Evolutionary conservation across 2,113 vertebrate species (phyloP).

Genomic region (Dissostichus mawsoni): DNA sequence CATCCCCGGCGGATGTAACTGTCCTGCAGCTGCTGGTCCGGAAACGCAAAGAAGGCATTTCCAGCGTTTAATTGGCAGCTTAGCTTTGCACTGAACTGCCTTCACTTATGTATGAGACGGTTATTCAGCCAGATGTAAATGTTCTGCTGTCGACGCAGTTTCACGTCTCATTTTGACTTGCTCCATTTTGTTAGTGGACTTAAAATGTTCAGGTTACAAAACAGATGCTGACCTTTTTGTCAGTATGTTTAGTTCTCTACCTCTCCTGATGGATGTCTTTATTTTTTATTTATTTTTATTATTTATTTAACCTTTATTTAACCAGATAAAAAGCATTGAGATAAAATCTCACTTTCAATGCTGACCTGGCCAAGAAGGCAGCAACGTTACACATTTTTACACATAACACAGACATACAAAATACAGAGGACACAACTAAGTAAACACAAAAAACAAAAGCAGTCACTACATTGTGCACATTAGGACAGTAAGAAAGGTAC

Average conservation of each 20-base stretch:
- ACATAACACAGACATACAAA: too few relatives aligned
- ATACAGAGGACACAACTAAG: too few relatives aligned
- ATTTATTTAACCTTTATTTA: too few relatives aligned
- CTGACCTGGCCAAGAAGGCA: too few relatives aligned
- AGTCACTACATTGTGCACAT: too few relatives aligned
- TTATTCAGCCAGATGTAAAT: slow-evolving; percentile 47
- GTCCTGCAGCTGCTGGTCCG: slow-evolving; percentile 47
- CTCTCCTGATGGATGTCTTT: slow-evolving; percentile 14
- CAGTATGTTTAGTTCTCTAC: neutral
- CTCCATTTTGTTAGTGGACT: slow-evolving; percentile 23
- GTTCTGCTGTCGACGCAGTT: slow-evolving; percentile 28
- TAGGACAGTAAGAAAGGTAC: too few relatives aligned
- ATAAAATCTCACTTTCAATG: too few relatives aligned
- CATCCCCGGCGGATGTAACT: slow-evolving; percentile 23
- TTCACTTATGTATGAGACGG: slow-evolving; percentile 26
- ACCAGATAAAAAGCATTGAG: too few relatives aligned
- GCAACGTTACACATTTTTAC: too few relatives aligned
- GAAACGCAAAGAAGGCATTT: slow-evolving; percentile 57
- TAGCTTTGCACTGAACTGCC: slow-evolving; percentile 37
- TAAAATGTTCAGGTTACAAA: neutral
- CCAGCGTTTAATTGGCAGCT: slow-evolving; percentile 49
- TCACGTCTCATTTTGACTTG: slow-evolving; percentile 32
- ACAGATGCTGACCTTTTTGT: neutral
- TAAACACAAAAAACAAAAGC: too few relatives aligned
- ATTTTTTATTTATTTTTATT: neutral